phyloP scores from a whole-genome alignment of 2,888 invertebrate species.

The Poecilus cupreus region DNA sequence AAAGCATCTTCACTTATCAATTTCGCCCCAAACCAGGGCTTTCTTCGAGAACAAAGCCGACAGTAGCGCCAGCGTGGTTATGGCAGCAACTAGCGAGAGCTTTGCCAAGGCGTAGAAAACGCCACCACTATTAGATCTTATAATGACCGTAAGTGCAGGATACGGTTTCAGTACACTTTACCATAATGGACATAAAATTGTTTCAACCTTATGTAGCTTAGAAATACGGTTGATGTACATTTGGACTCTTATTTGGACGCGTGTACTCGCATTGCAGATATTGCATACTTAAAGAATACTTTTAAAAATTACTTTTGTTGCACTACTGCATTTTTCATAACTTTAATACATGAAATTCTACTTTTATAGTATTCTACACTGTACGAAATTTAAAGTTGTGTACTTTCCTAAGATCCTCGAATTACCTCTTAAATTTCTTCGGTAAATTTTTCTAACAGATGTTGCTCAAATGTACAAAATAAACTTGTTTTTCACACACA shows the following conservation, averaged over 20 bases:
- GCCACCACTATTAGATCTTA: slow-evolving; percentile 19
- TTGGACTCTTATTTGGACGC: neutral
- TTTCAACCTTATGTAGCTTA: no score
- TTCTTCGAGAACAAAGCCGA: neutral
- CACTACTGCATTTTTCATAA: no score
- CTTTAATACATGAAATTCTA: no score
- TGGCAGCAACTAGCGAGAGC: no score
- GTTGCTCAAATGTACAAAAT: no score
- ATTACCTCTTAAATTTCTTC: no score
- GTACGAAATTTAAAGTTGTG: no score
- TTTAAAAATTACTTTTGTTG: no score
- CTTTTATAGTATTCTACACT: no score
- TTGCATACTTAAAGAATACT: neutral
- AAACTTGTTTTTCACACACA: neutral
- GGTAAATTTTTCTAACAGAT: no score
- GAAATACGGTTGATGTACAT: neutral
- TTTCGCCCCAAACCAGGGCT: neutral
- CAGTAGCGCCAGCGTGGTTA: neutral
- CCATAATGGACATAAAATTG: neutral
- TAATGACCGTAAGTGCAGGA: slow-evolving; percentile 18
- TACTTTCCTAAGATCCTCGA: no score
- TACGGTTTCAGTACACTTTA: neutral
- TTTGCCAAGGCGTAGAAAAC: neutral
- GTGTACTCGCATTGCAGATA: neutral
- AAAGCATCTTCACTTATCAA: slow-evolving; percentile 19